Percentiles rank a stretch among this genome's conserved stretches.
Evolutionary conservation across 2,113 vertebrate genomes (phyloP).

Genomic region (Odocoileus hemionus): DNA sequence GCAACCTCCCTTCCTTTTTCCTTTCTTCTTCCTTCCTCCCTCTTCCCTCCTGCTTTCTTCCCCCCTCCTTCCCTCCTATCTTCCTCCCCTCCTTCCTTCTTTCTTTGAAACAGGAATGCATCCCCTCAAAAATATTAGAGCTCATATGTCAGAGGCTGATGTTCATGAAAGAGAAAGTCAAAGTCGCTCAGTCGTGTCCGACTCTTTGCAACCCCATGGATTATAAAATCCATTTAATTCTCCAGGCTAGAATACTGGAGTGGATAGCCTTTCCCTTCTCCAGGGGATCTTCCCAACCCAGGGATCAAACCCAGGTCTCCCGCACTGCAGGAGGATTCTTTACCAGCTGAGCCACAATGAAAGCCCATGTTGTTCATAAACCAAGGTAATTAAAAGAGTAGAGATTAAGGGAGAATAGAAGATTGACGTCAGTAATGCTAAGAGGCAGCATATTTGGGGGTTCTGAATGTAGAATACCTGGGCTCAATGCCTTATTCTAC

Average conservation of each 20-base stretch:
- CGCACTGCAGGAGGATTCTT: neutral
- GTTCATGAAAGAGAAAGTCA: neutral
- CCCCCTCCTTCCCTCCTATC: neutral
- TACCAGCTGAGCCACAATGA: neutral
- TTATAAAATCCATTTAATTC: neutral
- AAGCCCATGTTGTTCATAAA: neutral
- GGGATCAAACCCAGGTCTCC: neutral
- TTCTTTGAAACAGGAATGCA: neutral
- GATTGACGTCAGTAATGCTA: neutral
- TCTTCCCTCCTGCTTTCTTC: neutral
- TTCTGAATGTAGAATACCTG: neutral
- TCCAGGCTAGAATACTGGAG: neutral
- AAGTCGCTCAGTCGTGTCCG: accelerated
- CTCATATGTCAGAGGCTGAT: neutral
- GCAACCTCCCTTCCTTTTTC: neutral
- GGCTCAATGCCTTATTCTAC: neutral
- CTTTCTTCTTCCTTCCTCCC: neutral
- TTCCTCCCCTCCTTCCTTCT: neutral
- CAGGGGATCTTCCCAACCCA: neutral
- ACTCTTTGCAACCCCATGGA: neutral
- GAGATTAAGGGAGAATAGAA: neutral
- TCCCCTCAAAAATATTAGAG: neutral
- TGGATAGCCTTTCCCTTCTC: neutral
- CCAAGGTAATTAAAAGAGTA: neutral
- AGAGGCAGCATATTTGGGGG: neutral